Base-by-base conservation (phyloP, 2,113 vertebrate species). In the Calypte anna region DNA sequence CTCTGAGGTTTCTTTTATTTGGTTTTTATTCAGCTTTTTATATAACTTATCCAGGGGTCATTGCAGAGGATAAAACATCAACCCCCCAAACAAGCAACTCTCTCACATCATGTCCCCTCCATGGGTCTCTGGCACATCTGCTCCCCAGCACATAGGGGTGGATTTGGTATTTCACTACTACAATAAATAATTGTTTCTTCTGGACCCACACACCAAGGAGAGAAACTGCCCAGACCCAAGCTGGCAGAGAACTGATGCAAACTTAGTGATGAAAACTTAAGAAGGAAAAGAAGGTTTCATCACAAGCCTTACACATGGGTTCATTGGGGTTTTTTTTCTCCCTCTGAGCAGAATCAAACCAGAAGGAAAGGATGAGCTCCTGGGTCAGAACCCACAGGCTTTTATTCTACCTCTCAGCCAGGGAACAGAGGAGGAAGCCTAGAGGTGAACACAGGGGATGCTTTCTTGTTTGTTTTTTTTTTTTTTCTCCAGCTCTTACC, bases 201-300 rank as follows among this genome's bases (percentile, higher is more conserved):
- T 69, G 43, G 40, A 67, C 21, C 2, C 1, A 7, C 10, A 14
- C 0, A 12, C 0, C 50, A 28, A 15, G 6, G 6, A 64, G 3
- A 12, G 14, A 59, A 86, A n/a, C 20, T 22, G 31, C 8, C 21
- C 18, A 59, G 53, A 63, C 7, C 22, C 51, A 40, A 72, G 7
- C 3, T n/a, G 38, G 54, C 3, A 36, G 5, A n/a, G 66, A 90
- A n/a, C 0, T 74, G 53, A n/a, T 50, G 38, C 21, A 74, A 7
- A 59, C 14, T 28, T 48, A 20, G 20, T 18, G 46, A 19, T 48
- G 46, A 48, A 48, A 48, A 48, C 8, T 48, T 20, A 9, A 40
- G 38, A 40, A 40, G 12, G 38, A 40, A 40, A 40, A 40, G 38
- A 40, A 40, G 40, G 40, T 40, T 40, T 54, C 59, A 46, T 78